Evolutionary conservation across 2,888 invertebrate genomes (phyloP).

Genomic region (Antitype chi): DNA sequence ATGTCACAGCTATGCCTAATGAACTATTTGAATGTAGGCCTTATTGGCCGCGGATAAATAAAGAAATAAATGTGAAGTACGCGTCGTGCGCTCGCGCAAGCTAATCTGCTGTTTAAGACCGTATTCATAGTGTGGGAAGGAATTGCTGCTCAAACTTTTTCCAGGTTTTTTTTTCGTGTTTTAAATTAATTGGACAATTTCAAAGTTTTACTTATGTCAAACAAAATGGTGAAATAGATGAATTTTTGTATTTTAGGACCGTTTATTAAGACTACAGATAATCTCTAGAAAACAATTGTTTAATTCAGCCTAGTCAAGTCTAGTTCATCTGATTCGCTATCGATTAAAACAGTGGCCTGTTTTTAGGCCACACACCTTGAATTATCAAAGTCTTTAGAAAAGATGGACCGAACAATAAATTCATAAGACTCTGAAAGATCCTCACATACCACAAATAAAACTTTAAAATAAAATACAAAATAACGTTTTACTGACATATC

Average conservation of each 20-base stretch:
- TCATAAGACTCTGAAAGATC: neutral
- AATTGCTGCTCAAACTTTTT: neutral
- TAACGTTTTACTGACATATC: neutral
- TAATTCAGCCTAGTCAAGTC: neutral
- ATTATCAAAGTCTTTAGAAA: neutral
- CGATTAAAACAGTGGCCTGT: neutral
- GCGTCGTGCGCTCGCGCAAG: slow-evolving; percentile 81
- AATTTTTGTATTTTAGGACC: neutral
- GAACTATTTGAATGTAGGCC: slow-evolving; percentile 89
- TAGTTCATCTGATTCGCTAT: neutral
- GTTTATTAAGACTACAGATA: neutral
- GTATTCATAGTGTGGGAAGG: slow-evolving; percentile 72
- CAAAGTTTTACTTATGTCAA: neutral
- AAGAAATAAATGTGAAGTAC: slow-evolving; percentile 84
- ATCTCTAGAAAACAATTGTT: neutral
- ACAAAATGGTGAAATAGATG: neutral
- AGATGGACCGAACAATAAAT: neutral
- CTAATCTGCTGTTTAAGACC: slow-evolving; percentile 83
- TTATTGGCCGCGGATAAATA: slow-evolving; percentile 86
- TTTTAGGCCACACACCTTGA: no score
- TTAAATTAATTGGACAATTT: neutral
- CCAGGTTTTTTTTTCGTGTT: slow-evolving; percentile 2
- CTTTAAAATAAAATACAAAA: neutral
- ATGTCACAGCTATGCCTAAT: slow-evolving; percentile 82
- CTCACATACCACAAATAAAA: neutral